These are phyloP conservation scores for Eupithecia dodoneata DNA, from an alignment of 2,888 invertebrate species.

Conservation along the genomic window DNA sequence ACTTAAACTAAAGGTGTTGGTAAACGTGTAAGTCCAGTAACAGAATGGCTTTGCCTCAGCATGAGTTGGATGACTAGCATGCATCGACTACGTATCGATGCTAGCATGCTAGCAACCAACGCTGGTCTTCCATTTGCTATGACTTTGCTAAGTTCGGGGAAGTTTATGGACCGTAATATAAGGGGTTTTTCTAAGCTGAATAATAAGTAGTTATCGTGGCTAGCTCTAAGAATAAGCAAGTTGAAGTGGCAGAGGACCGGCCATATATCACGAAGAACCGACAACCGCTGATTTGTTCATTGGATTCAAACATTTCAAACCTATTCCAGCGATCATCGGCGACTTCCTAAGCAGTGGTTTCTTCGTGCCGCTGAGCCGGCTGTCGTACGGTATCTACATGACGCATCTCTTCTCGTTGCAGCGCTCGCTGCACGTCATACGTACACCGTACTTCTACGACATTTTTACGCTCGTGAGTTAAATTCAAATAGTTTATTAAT, in stretches of 20 bases:
- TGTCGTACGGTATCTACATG: conserved; percentile 35
- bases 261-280: no score
- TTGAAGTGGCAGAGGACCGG: no score
- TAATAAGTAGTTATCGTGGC: no score
- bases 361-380: conserved; percentile 36
- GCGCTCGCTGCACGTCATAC: neutral
- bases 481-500: no score
- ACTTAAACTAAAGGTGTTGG: no score
- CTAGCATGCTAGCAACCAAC: no score
- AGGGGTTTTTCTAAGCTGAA: neutral
- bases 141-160: neutral
- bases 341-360: conserved; percentile 25
- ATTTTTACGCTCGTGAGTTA: conserved; percentile 17
- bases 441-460: conserved; percentile 10
- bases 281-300: neutral
- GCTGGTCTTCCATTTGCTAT: neutral
- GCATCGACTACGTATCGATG: no score
- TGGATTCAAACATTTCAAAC: neutral
- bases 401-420: conserved; percentile 30
- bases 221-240: no score
- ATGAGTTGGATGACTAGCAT: no score
- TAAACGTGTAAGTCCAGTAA: no score
- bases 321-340: conserved; percentile 24
- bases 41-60: no score
- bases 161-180: neutral